Evolutionary conservation across 2,888 invertebrate species (phyloP).

Genomic region (Choreutis nemorana): DNA sequence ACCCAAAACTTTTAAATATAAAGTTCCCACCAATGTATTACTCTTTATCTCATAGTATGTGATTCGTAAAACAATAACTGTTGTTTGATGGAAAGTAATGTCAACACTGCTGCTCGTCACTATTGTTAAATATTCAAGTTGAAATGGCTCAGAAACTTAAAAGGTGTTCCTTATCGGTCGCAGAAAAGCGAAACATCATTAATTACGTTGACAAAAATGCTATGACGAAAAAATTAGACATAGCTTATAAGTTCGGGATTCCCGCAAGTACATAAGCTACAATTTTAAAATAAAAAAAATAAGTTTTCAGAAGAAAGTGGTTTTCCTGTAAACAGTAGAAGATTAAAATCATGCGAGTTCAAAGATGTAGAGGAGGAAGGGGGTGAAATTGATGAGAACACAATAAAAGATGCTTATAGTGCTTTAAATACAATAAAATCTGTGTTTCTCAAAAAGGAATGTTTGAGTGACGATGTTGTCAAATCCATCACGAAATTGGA

Average conservation of each 20-base stretch:
- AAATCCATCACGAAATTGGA: too few species aligned
- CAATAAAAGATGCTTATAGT: too few species aligned
- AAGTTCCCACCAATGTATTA: too few species aligned
- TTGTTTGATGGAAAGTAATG: constrained; percentile 12
- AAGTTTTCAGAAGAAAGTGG: constrained; percentile 5
- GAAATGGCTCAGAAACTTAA: constrained; percentile 3
- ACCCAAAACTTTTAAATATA: too few species aligned
- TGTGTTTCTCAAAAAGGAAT: too few species aligned
- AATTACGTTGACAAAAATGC: constrained; percentile 6
- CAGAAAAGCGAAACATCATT: constrained; percentile 7
- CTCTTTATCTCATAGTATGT: constrained; percentile 12
- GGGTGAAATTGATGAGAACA: constrained; percentile 9
- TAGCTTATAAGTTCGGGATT: constrained; percentile 10
- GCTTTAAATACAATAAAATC: too few species aligned
- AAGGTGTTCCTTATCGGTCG: constrained; percentile 6
- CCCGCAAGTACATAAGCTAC: constrained; percentile 9
- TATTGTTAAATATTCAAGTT: constrained; percentile 9
- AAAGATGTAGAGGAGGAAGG: constrained; percentile 13
- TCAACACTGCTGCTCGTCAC: constrained; percentile 10
- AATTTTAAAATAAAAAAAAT: neutral
- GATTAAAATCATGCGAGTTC: constrained; percentile 8
- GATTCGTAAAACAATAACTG: constrained; percentile 11
- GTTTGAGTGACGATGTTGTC: too few species aligned
- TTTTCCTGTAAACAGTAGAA: constrained; percentile 4
- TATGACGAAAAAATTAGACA: constrained; percentile 8